Conservation (phyloP, 1,140 invertebrate species). For the Drusus annulatus region DNA sequence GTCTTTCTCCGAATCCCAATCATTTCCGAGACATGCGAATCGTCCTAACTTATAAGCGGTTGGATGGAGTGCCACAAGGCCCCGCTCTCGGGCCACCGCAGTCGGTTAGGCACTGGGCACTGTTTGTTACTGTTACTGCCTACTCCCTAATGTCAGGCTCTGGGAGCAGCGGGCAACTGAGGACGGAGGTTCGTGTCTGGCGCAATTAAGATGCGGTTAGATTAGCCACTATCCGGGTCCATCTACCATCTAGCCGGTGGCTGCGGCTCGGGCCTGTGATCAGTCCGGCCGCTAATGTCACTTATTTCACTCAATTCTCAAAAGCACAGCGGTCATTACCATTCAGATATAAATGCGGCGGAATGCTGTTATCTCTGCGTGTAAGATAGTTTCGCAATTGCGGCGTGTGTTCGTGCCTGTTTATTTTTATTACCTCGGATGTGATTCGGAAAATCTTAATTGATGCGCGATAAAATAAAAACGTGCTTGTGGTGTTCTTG, state of each 20-base stretch:
- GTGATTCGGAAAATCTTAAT: constrained; percentile 43
- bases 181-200: constrained; percentile 28
- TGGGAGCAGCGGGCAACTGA: not conserved
- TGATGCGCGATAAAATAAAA: constrained; percentile 41
- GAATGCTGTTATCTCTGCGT: constrained; percentile 42
- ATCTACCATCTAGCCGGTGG: constrained; percentile 28
- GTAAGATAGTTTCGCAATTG: constrained; percentile 40
- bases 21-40: no score
- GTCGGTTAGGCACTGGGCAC: no score
- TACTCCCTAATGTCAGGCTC: no score
- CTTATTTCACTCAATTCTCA: constrained; percentile 52
- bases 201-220: constrained; percentile 53
- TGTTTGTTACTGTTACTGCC: no score
- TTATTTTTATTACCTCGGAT: constrained; percentile 35
- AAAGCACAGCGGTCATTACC: constrained; percentile 50
- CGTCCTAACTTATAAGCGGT: no score
- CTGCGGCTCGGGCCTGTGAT: constrained; percentile 39
- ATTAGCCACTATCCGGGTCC: constrained; percentile 51
- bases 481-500: not conserved
- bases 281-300: constrained; percentile 49
- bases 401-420: constrained; percentile 29
- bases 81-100: no score
- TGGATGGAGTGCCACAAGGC: no score
- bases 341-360: constrained; percentile 45
- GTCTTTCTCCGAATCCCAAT: no score